phyloP scores from a whole-genome alignment of 2,888 invertebrate genomes.

The Scrobipalpa costella region DNA sequence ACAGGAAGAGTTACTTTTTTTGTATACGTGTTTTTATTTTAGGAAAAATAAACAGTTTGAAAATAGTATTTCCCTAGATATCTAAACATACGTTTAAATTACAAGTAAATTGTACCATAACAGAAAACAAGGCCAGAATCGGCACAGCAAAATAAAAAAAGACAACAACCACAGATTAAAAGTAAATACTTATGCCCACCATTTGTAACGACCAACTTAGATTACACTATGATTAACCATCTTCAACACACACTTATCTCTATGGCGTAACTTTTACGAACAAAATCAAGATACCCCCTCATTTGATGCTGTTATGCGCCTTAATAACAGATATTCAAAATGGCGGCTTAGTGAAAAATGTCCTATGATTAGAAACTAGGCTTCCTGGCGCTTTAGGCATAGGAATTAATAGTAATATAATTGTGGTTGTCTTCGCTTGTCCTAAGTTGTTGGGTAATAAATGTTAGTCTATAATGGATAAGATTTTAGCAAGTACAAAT shows the following conservation, averaged over 20 bases:
- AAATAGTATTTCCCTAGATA: too few species aligned
- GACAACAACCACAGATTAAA: background rate
- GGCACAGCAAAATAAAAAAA: background rate
- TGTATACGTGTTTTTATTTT: too few species aligned
- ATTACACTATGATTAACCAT: background rate
- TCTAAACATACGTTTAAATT: too few species aligned
- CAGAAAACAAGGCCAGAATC: too few species aligned
- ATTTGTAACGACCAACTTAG: background rate
- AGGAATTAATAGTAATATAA: conserved; percentile 16
- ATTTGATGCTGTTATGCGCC: conserved; percentile 34
- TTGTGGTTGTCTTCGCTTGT: conserved; percentile 2
- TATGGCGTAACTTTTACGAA: background rate
- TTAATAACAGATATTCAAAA: conserved; percentile 33
- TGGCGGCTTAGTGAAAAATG: conserved; percentile 33
- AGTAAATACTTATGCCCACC: background rate
- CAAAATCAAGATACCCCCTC: conserved; percentile 27
- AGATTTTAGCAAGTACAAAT: background rate
- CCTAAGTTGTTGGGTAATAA: background rate
- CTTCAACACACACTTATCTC: background rate
- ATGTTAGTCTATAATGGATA: background rate
- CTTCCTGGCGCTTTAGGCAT: conserved; percentile 34
- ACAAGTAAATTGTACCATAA: too few species aligned
- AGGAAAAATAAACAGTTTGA: too few species aligned
- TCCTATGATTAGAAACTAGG: conserved; percentile 33
- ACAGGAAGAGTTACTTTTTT: too few species aligned